Evolutionary conservation across 2,888 invertebrate genomes (phyloP), one percentile per base, ranked within the genome.

Genomic region (Cordilura impudica): DNA sequence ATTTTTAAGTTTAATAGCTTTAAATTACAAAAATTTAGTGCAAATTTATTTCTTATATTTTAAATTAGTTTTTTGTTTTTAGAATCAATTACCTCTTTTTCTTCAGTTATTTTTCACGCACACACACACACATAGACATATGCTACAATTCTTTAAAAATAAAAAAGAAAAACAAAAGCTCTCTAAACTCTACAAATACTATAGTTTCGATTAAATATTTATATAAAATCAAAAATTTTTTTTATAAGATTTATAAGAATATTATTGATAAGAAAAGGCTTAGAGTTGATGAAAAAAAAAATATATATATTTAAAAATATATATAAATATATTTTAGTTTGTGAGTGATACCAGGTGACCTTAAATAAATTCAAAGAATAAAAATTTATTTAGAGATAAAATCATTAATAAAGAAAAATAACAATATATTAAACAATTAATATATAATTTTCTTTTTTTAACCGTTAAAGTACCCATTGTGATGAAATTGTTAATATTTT

Each of bases 281-380:
- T 73, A 78, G 47, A 58, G 58, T 63, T 67, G 21, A 53, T 53
- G 19, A 61, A 18, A 14, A 29, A 16, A 47, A 45, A 29, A 43
- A 45, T 60, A 54, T 2, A 14, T 26, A 58, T 58, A 61, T 47
- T 12, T 18, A 58, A 43, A 3, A 58, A 72, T 76, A 61, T 76
- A 69, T 60, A 56, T 77, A 67, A 53, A 39, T 45, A 78, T 70
- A 63, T 75, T 79, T 79, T 75, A 71, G 67, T 84, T 86, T 88
- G 86, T 89, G 85, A 89, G 89, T 89, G 89, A 89, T 89, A 89
- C 85, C 87, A 89, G 87, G 89, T 89, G 89, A 89, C 89, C 89
- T 89, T 89, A 89, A 85, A 84, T 81, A 82, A 84, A 84, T 81
- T 86, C 81, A 84, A 83, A 82, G 84, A 83, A 82, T 80, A 84